phyloP scores from a whole-genome alignment of 2,888 invertebrate genomes.

The Calameuta filiformis region DNA sequence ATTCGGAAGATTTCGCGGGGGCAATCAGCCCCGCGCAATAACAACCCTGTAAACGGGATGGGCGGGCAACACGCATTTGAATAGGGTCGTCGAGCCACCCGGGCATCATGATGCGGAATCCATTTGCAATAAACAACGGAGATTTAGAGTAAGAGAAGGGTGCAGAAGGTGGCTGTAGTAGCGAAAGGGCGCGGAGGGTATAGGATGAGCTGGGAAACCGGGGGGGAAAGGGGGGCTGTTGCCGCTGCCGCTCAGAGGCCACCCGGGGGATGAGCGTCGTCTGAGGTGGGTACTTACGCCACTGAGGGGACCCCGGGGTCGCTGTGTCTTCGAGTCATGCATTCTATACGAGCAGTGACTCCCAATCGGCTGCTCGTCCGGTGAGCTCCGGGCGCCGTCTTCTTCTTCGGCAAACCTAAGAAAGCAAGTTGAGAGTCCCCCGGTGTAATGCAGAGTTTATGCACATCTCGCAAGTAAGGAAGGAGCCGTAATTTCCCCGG shows the following conservation, averaged over 20 bases:
- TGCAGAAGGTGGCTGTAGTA: conserved; percentile 2
- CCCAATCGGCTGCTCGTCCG: conserved; percentile 29
- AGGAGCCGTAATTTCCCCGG: conserved; percentile 65
- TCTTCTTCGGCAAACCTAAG: not conserved
- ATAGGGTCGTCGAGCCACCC: conserved; percentile 54
- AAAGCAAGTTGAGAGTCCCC: conserved; percentile 50
- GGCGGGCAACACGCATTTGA: conserved; percentile 54
- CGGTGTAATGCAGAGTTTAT: conserved; percentile 63
- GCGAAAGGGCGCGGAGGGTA: not conserved
- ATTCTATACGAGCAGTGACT: conserved; percentile 62
- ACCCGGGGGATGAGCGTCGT: conserved; percentile 43
- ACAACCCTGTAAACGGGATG: conserved; percentile 43
- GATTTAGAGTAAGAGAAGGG: conserved; percentile 48
- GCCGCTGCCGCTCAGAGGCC: conserved; percentile 22
- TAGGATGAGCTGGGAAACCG: not conserved
- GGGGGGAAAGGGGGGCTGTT: not conserved
- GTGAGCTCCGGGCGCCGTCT: not conserved
- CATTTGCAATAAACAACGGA: conserved; percentile 67
- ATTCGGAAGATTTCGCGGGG: conserved; percentile 56
- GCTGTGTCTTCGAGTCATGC: conserved; percentile 63
- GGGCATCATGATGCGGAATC: conserved; percentile 62
- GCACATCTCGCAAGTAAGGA: conserved; percentile 62
- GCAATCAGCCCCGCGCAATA: conserved; percentile 55
- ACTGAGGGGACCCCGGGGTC: conserved; percentile 55
- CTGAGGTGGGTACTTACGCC: conserved; percentile 59